Base-by-base conservation (phyloP, 1,140 invertebrate species). In the Drosophila navojoa region DNA sequence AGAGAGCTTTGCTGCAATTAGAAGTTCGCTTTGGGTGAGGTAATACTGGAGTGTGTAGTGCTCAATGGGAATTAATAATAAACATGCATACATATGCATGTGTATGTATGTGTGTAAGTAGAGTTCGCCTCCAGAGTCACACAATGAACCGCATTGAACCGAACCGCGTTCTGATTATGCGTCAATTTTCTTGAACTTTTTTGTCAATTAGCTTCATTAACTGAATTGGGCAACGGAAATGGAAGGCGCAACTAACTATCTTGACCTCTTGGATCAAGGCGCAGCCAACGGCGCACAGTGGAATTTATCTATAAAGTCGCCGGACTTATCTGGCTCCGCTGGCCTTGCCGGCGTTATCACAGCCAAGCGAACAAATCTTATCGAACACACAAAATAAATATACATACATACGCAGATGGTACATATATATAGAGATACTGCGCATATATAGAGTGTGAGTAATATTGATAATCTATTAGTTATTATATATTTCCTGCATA, bases 181-280 rank as follows among this genome's bases (percentile, higher is more conserved):
- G 64, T 87, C 77, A 87, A 87, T 89, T 90, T 72, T 49, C 60
- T 80, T 79, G 76, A 87, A 90, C 74, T 72, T 52, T 44, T 67
- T 72, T 38, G 35, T 38, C 69, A 76, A 71, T 76, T 76, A 70
- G 59, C 61, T 89, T 89, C 69, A 80, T 79, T 66, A 69, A 79
- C 68, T 72, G 62, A 60, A 72, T 77, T 71, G 62, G 69, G 73
- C 77, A 61, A 52, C 85, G 84, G 85, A 87, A 87, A 81, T 87
- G 70, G 76, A 38, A 53, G 40, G 45, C 50, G 73, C 49, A 76
- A 38, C 35, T 70, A 63, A 74, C 76, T 63, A 6, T 13, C 2
- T 79, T 84, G 84, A 84, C 85, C 81, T 73, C 57, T 71, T 69
- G 54, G 59, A 79, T 79, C 58, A 69, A 69, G 64, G 35, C 64